Conservation (phyloP, 2,113 vertebrate species). For the Odontophorus gujanensis region DNA sequence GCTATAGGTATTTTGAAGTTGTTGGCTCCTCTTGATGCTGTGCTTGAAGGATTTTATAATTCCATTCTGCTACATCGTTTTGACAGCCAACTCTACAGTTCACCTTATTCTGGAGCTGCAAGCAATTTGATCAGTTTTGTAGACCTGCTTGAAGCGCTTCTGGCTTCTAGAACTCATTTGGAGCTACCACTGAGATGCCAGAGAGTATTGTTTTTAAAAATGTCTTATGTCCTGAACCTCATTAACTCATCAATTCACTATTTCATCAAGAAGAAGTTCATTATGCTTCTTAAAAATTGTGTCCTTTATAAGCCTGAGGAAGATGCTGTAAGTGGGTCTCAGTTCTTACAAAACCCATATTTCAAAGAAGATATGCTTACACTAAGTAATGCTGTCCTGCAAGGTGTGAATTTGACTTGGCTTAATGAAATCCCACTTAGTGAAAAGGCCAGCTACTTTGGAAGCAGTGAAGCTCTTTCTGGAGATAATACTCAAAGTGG, state of each 20-base stretch:
- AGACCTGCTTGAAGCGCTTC: constrained; percentile 86
- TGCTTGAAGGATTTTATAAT: constrained; percentile 77
- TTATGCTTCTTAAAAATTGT: constrained; percentile 87
- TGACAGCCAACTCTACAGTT: neutral
- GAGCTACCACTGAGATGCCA: constrained; percentile 70
- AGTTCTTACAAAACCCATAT: neutral
- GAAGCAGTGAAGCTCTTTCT: constrained; percentile 66
- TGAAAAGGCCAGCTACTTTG: constrained; percentile 78
- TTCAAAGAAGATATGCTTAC: constrained; percentile 63
- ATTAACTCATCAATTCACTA: constrained; percentile 71
- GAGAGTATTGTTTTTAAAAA: constrained; percentile 75
- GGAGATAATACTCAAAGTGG: neutral
- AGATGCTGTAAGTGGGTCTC: constrained; percentile 70
- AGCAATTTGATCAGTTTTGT: constrained; percentile 76
- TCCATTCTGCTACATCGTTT: constrained; percentile 68
- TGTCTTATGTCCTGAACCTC: constrained; percentile 67
- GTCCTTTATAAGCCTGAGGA: constrained; percentile 84
- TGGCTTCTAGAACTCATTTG: constrained; percentile 71
- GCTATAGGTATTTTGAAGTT: constrained; percentile 79
- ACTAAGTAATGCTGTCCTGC: constrained; percentile 76
- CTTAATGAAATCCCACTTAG: constrained; percentile 74
- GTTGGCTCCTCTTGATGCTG: constrained; percentile 77
- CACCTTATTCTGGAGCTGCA: constrained; percentile 3
- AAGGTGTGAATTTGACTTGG: constrained; percentile 75
- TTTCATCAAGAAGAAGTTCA: constrained; percentile 81